Conservation (phyloP, 2,113 vertebrate genomes). For the Sigmodon hispidus region DNA sequence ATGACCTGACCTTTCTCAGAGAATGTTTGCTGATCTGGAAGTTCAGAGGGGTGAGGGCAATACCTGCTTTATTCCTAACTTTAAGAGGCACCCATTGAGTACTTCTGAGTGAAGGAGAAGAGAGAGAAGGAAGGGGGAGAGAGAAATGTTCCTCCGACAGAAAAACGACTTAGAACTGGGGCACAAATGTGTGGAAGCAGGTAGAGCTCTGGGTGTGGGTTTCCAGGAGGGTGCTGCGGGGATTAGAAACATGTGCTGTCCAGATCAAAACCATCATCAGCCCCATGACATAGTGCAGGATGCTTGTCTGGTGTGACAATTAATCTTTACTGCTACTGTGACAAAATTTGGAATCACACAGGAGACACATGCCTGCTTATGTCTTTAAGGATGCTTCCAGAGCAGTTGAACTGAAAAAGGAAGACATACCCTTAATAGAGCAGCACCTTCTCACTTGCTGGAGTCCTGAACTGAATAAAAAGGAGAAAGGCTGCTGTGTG, state of each 20-base stretch:
- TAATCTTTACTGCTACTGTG: neutral
- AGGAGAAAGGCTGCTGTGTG: neutral
- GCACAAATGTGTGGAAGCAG: neutral
- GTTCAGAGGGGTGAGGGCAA: neutral
- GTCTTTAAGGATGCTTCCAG: neutral
- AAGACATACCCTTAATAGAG: neutral
- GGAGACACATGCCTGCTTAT: neutral
- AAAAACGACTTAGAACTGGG: neutral
- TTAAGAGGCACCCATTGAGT: neutral
- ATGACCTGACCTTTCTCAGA: neutral
- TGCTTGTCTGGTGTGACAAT: neutral
- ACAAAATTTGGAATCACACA: neutral
- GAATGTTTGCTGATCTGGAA: neutral
- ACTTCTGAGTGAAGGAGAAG: neutral
- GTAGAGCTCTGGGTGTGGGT: neutral
- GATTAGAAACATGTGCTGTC: neutral
- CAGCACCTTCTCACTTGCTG: neutral
- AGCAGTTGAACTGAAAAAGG: neutral
- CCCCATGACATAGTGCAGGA: neutral
- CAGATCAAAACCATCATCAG: neutral
- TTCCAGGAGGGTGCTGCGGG: neutral
- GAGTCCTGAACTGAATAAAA: neutral
- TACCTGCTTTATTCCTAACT: neutral
- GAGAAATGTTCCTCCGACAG: neutral
- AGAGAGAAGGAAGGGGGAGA: neutral